These are phyloP conservation scores for Lacerta agilis DNA, from an alignment of 2,797 vertebrate genomes.

Conservation along the genomic window DNA sequence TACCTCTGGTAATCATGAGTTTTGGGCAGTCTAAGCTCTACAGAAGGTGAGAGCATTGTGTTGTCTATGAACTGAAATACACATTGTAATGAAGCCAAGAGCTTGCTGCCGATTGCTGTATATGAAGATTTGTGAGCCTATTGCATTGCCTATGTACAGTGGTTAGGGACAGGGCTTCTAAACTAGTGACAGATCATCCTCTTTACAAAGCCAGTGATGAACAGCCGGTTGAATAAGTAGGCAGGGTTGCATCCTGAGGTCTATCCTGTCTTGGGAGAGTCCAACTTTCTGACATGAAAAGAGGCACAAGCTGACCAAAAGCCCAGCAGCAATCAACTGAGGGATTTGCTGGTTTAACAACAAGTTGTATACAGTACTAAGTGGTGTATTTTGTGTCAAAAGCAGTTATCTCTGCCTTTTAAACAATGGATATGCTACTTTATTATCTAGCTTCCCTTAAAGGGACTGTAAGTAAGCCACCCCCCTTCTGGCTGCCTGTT, in stretches of 20 bases:
- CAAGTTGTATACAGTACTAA: background rate
- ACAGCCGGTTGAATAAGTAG: background rate
- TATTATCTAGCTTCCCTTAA: background rate
- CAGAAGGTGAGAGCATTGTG: slow-evolving; percentile 83
- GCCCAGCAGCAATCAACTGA: background rate
- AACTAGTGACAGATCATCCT: background rate
- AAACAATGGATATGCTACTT: background rate
- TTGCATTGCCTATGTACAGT: background rate
- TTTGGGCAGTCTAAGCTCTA: slow-evolving; percentile 93
- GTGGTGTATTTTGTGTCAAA: background rate
- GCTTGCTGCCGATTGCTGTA: slow-evolving; percentile 32
- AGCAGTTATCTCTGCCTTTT: background rate
- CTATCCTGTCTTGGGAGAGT: background rate
- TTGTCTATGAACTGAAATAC: background rate
- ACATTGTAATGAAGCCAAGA: background rate
- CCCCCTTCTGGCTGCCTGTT: background rate
- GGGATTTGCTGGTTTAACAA: background rate
- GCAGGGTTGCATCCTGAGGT: background rate
- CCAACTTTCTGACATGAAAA: background rate
- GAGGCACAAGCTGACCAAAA: background rate
- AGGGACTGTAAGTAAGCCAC: background rate
- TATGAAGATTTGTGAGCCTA: slow-evolving; percentile 29
- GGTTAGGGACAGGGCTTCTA: slow-evolving; percentile 7
- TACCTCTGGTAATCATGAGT: slow-evolving; percentile 88
- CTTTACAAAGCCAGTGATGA: background rate